These are phyloP conservation scores for crab-eating macaque (Macaca fascicularis) DNA, from an alignment of 2,113 vertebrate genomes.

Conservation along the genomic window DNA sequence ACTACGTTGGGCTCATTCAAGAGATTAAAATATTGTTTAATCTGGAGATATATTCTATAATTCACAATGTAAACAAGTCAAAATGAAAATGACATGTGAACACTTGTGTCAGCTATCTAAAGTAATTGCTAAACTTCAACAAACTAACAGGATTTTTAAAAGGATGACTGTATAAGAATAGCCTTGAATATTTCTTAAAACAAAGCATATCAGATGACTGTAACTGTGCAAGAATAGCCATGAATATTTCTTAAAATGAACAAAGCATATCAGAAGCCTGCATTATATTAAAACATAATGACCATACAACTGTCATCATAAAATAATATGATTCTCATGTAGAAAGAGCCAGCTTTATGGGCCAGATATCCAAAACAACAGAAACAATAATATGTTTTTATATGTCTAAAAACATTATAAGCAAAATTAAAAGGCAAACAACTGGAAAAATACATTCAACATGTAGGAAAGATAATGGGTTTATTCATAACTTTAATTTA, in stretches of 20 bases:
- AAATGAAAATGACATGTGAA: neutral
- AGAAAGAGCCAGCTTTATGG: neutral
- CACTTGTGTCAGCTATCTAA: neutral
- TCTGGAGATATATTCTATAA: neutral
- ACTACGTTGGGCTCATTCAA: neutral
- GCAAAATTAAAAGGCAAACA: neutral
- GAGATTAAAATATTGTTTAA: neutral
- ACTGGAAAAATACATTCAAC: neutral
- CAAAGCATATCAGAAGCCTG: neutral
- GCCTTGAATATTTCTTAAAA: neutral
- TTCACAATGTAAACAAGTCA: neutral
- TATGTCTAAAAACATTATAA: neutral
- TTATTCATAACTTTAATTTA: neutral
- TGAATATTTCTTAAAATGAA: neutral
- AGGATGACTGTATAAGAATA: slow-evolving; percentile 28
- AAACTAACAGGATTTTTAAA: neutral
- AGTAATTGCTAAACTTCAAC: neutral
- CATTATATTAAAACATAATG: neutral
- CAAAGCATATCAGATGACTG: too few relatives aligned
- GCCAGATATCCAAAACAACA: neutral
- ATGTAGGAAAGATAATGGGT: neutral
- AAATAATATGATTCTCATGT: neutral
- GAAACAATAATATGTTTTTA: neutral
- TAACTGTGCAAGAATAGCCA: neutral
- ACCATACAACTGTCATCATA: neutral